A percentile compares a stretch with the other conserved stretches of the same genome.
phyloP scores from a whole-genome alignment of 2,888 invertebrate genomes.

The Gastracanthus pulcherrimus region DNA sequence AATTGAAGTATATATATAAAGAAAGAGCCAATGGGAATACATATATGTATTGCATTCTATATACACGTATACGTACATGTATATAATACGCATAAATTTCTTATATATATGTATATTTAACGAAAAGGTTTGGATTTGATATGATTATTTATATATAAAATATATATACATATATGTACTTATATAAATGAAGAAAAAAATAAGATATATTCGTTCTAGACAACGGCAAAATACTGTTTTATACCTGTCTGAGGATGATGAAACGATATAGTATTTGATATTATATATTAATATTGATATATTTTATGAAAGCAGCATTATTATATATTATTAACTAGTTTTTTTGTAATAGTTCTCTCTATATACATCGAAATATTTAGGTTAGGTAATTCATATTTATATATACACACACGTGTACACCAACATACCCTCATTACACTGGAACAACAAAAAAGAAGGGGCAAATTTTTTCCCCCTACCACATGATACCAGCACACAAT shows the following conservation, averaged over 20 bases:
- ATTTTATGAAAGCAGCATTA: conserved; percentile 75
- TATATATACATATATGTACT: conserved; percentile 59
- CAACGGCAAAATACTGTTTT: conserved; percentile 71
- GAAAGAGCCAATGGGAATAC: conserved; percentile 51
- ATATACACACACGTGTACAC: conserved; percentile 20
- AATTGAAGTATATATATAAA: conserved; percentile 63
- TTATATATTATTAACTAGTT: conserved; percentile 65
- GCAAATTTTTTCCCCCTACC: conserved; percentile 3
- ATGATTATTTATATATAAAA: conserved; percentile 50
- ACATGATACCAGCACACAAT: conserved; percentile 18
- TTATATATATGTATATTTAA: conserved; percentile 38
- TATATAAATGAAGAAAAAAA: conserved; percentile 10
- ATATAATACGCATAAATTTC: conserved; percentile 19
- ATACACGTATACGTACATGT: conserved; percentile 28
- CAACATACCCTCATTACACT: conserved; percentile 10
- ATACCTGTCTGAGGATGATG: conserved; percentile 69
- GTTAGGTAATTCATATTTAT: conserved; percentile 64
- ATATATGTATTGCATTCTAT: conserved; percentile 54
- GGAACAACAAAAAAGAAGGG: conserved; percentile 4
- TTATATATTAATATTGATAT: conserved; percentile 71
- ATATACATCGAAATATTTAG: conserved; percentile 68
- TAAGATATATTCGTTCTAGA: conserved; percentile 67
- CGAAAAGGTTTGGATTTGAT: conserved; percentile 41
- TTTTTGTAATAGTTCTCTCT: conserved; percentile 74
- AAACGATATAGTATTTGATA: conserved; percentile 73